Conservation (phyloP, 2,888 invertebrate species). For the Phoenoteleia sp. region DNA sequence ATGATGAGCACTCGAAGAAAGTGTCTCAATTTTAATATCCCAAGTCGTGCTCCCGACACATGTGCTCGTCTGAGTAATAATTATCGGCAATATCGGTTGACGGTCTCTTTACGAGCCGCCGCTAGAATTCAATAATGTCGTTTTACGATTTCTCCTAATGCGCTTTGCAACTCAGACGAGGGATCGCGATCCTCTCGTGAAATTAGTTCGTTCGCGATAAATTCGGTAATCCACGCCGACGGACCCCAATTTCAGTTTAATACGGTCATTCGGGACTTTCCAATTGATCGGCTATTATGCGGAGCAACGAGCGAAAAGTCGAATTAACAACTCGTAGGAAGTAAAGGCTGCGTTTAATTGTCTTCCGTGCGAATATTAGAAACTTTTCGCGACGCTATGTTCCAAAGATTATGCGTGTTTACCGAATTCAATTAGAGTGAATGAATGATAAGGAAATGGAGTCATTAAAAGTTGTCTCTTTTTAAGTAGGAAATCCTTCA, state of each 20-base stretch:
- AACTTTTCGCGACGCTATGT: background rate
- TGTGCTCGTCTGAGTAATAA: conserved; percentile 9
- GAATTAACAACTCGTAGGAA: conserved; percentile 15
- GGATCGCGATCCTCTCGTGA: conserved; percentile 46
- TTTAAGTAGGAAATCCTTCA: background rate
- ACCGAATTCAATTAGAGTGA: background rate
- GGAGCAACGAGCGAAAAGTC: conserved; percentile 34
- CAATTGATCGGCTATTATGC: conserved; percentile 28
- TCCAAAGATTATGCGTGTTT: background rate
- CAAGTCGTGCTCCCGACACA: background rate
- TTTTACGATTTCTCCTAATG: conserved; percentile 45
- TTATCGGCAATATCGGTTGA: background rate
- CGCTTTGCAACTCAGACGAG: conserved; percentile 41
- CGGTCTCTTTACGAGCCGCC: conserved; percentile 36
- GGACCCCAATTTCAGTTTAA: conserved; percentile 49
- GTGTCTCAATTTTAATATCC: background rate
- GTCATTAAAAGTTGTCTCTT: background rate
- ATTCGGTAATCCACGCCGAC: conserved; percentile 29
- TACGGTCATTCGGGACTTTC: conserved; percentile 38
- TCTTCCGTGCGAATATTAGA: background rate
- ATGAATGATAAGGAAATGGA: background rate
- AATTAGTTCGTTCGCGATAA: conserved; percentile 59
- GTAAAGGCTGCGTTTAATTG: conserved; percentile 29
- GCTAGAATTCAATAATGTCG: conserved; percentile 42
- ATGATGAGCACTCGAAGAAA: too few species aligned